A percentile compares a stretch with the other conserved stretches of the same genome.
Evolutionary conservation across 2,797 vertebrate genomes (phyloP).

Genomic region (Phoeniculus purpureus): DNA sequence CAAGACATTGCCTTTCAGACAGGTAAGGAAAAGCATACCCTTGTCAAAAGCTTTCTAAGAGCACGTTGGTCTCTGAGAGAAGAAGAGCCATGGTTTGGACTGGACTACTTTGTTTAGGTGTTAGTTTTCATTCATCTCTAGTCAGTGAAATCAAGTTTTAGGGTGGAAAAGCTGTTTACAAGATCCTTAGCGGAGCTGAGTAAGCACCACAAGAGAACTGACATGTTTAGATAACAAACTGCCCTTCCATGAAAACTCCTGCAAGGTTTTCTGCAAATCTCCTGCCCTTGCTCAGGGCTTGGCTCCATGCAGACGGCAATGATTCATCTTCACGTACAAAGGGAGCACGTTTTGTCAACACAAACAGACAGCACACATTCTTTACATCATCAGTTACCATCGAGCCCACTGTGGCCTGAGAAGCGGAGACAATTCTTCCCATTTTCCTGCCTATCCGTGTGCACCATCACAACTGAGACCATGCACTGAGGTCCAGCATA

Average conservation of each 20-base stretch:
- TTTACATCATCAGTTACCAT: conserved; percentile 52
- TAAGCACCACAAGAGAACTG: background rate
- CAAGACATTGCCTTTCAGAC: background rate
- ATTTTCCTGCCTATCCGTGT: conserved; percentile 51
- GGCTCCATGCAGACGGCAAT: background rate
- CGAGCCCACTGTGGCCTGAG: background rate
- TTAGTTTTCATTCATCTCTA: background rate
- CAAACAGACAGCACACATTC: conserved; percentile 15
- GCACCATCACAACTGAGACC: background rate
- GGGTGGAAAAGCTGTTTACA: background rate
- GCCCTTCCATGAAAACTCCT: background rate
- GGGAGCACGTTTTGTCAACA: conserved; percentile 1
- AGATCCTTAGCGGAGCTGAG: background rate
- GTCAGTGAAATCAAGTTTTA: background rate
- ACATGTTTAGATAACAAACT: background rate
- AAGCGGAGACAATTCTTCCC: conserved; percentile 34
- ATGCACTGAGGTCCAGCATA: background rate
- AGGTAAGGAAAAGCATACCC: background rate
- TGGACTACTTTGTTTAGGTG: background rate
- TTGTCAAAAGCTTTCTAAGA: background rate
- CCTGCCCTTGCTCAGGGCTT: background rate
- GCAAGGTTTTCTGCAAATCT: conserved; percentile 1
- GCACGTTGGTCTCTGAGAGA: background rate
- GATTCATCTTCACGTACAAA: background rate
- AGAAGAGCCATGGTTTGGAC: background rate